These are phyloP conservation scores for Trichogramma dendrolimi DNA, from an alignment of 2,888 invertebrate species.

Conservation along the genomic window DNA sequence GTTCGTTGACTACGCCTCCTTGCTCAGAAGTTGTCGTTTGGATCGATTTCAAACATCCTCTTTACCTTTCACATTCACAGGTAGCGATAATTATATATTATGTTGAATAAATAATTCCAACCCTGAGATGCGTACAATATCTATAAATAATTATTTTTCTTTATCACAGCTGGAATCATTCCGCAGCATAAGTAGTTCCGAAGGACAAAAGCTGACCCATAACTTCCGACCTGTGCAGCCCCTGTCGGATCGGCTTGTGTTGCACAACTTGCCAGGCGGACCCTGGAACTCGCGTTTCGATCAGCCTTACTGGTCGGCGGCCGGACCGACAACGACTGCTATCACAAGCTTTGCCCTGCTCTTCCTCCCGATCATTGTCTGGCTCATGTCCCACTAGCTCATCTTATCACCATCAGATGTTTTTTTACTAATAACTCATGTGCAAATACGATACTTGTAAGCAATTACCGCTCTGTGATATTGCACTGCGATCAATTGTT, in stretches of 20 bases:
- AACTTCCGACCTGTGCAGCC: conserved; percentile 82
- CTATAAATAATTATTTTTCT: neutral
- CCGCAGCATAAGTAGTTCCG: conserved; percentile 62
- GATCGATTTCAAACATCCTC: conserved; percentile 76
- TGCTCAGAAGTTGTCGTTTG: conserved; percentile 81
- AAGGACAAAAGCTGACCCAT: conserved; percentile 65
- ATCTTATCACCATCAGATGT: too few relatives aligned
- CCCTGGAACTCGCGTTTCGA: too few relatives aligned
- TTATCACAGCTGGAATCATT: conserved; percentile 67
- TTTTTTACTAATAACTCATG: too few relatives aligned
- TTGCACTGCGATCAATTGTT: too few relatives aligned
- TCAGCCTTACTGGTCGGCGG: too few relatives aligned
- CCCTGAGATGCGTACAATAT: neutral
- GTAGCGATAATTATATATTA: conserved; percentile 47
- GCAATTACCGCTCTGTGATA: too few relatives aligned
- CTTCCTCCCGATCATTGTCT: too few relatives aligned
- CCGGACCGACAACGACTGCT: too few relatives aligned
- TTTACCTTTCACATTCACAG: conserved; percentile 65
- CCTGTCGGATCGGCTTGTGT: conserved; percentile 65
- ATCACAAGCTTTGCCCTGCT: too few relatives aligned
- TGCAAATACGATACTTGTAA: too few relatives aligned
- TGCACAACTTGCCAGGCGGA: conserved; percentile 51
- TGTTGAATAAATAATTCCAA: neutral
- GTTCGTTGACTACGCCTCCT: conserved; percentile 83
- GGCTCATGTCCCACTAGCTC: too few relatives aligned